Conservation (phyloP, 2,113 vertebrate genomes). For the Eretmochelys imbricata region DNA sequence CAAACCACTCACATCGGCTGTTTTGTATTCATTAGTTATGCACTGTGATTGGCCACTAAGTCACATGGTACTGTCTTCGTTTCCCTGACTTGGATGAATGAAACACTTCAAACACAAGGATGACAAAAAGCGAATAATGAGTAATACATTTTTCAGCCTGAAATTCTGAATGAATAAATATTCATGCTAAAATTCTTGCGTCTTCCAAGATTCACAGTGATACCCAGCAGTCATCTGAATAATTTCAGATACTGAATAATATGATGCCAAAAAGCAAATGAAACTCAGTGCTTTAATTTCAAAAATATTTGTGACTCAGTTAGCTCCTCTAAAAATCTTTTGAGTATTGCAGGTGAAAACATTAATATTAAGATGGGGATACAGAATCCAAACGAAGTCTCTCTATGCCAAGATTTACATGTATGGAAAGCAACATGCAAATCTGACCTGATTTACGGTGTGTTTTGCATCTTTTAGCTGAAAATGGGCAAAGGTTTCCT, state of each 20-base stretch:
- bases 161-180: neutral
- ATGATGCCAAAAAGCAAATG: neutral
- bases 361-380: neutral
- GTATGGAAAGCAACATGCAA: neutral
- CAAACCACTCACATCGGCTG: fast-evolving
- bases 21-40: neutral
- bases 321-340: neutral
- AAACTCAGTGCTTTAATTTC: neutral
- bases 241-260: neutral
- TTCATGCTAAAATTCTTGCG: neutral
- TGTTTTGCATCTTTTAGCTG: neutral
- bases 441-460: neutral
- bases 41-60: fast-evolving
- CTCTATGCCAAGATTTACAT: neutral
- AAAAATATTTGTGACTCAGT: neutral
- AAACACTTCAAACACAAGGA: neutral
- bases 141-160: fast-evolving
- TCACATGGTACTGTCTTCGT: neutral
- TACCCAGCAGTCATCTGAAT: neutral
- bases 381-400: neutral
- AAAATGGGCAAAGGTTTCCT: neutral
- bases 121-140: neutral
- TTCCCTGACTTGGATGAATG: neutral
- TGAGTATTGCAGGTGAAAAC: neutral
- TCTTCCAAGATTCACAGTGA: neutral